Percentiles rank a stretch among this genome's conserved stretches.
phyloP scores from a whole-genome alignment of 1,140 invertebrate species.

The Drosophila carrolli region DNA sequence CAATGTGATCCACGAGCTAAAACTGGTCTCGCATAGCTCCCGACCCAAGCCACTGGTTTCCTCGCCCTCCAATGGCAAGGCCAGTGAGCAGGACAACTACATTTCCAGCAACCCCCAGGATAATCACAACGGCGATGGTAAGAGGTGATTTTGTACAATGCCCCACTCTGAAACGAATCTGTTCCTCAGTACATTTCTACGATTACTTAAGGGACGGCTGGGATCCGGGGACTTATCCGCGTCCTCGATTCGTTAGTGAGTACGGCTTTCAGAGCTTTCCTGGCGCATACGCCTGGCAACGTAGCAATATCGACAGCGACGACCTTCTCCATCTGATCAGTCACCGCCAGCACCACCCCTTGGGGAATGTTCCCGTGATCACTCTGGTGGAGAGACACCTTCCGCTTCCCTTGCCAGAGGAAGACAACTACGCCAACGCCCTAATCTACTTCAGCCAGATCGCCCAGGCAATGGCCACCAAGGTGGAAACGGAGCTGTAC shows the following conservation, averaged over 20 bases:
- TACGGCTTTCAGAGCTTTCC: constrained; percentile 97
- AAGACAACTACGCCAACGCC: constrained; percentile 86
- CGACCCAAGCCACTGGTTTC: constrained; percentile 86
- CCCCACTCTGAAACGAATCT: not conserved
- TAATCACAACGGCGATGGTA: constrained; percentile 94
- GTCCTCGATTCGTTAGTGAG: constrained; percentile 95
- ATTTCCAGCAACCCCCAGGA: constrained; percentile 92
- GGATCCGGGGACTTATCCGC: constrained; percentile 91
- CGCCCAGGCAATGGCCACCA: constrained; percentile 94
- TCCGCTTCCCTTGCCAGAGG: constrained; percentile 85
- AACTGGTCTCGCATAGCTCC: constrained; percentile 85
- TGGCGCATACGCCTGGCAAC: constrained; percentile 85
- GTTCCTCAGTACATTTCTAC: constrained; percentile 95
- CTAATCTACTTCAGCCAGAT: constrained; percentile 92
- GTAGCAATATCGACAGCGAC: constrained; percentile 86
- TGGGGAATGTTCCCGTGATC: constrained; percentile 88
- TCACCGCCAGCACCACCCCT: constrained; percentile 93
- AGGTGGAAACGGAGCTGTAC: constrained; percentile 95
- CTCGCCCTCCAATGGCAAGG: constrained; percentile 96
- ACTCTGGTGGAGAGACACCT: constrained; percentile 87
- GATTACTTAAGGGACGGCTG: constrained; percentile 94
- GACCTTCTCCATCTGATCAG: constrained; percentile 89
- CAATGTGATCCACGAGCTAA: constrained; percentile 90
- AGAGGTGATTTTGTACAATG: not conserved
- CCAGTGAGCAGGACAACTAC: constrained; percentile 90